These are phyloP conservation scores for Hydriomena furcata DNA, from an alignment of 2,888 invertebrate genomes.

Conservation along the genomic window DNA sequence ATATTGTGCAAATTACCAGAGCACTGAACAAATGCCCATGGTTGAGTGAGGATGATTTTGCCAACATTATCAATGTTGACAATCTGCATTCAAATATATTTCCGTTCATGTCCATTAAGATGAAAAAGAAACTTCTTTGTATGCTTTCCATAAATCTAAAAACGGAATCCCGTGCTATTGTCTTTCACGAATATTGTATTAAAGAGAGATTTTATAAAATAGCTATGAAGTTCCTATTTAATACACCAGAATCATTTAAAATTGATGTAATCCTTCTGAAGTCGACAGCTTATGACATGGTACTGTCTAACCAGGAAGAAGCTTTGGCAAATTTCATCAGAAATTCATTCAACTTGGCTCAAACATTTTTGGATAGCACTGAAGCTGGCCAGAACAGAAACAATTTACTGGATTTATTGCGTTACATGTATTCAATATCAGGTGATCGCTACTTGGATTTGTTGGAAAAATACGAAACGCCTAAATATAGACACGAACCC, in stretches of 20 bases:
- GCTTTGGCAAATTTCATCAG: slow-evolving; percentile 44
- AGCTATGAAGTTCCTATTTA: slow-evolving; percentile 55
- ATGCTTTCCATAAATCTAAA: slow-evolving; percentile 45
- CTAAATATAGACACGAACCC: neutral
- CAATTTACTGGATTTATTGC: slow-evolving; percentile 15
- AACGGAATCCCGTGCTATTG: slow-evolving; percentile 42
- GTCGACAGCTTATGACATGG: neutral
- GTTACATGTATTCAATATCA: slow-evolving; percentile 38
- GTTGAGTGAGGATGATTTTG: slow-evolving; percentile 51
- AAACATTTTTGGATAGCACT: slow-evolving; percentile 20
- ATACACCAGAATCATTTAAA: slow-evolving; percentile 52
- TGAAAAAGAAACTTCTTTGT: slow-evolving; percentile 56
- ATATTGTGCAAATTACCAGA: slow-evolving; percentile 54
- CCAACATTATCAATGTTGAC: slow-evolving; percentile 48
- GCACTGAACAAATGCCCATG: slow-evolving; percentile 55
- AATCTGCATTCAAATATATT: slow-evolving; percentile 56
- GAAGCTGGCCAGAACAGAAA: neutral
- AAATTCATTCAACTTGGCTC: slow-evolving; percentile 38
- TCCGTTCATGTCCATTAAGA: slow-evolving; percentile 61
- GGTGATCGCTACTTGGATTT: slow-evolving; percentile 51
- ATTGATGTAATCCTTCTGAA: slow-evolving; percentile 37
- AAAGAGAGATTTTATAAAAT: slow-evolving; percentile 39
- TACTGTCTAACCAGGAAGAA: slow-evolving; percentile 16
- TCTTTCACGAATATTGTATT: slow-evolving; percentile 55
- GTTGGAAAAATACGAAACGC: slow-evolving; percentile 43